phyloP scores from a whole-genome alignment of 2,797 vertebrate genomes.

The Delichon dasypus region DNA sequence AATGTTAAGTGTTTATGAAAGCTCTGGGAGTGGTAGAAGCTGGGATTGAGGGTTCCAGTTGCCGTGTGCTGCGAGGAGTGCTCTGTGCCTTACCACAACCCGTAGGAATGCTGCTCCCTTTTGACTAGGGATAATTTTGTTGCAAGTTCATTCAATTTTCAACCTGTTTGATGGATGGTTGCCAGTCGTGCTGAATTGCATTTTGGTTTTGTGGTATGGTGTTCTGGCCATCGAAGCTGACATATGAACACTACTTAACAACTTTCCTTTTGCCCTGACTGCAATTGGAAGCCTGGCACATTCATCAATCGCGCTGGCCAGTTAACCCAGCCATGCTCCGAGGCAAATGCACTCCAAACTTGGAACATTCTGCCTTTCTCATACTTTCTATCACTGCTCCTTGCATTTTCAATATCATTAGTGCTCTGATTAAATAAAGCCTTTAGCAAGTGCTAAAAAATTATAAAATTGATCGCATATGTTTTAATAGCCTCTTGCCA shows the following conservation, averaged over 20 bases:
- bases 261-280: constrained; percentile 51
- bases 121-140: constrained; percentile 46
- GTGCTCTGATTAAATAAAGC: constrained; percentile 23
- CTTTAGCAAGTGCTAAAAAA: constrained; percentile 38
- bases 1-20: constrained; percentile 77
- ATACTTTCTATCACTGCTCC: background rate
- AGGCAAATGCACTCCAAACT: constrained; percentile 46
- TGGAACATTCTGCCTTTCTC: background rate
- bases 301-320: constrained; percentile 16
- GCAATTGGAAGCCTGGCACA: background rate
- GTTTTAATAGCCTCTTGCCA: constrained; percentile 28
- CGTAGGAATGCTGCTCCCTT: constrained; percentile 65
- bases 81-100: constrained; percentile 54
- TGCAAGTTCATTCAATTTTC: constrained; percentile 69
- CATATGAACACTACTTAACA: constrained; percentile 50
- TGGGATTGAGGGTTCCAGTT: constrained; percentile 12
- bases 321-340: background rate
- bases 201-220: constrained; percentile 42
- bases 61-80: background rate
- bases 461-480: constrained; percentile 33
- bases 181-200: constrained; percentile 40
- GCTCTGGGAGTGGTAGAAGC: constrained; percentile 58
- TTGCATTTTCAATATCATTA: constrained; percentile 43
- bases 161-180: constrained; percentile 59
- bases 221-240: constrained; percentile 17